Conservation (phyloP, 2,888 invertebrate species). For the Zaprionus obscuricornis region DNA sequence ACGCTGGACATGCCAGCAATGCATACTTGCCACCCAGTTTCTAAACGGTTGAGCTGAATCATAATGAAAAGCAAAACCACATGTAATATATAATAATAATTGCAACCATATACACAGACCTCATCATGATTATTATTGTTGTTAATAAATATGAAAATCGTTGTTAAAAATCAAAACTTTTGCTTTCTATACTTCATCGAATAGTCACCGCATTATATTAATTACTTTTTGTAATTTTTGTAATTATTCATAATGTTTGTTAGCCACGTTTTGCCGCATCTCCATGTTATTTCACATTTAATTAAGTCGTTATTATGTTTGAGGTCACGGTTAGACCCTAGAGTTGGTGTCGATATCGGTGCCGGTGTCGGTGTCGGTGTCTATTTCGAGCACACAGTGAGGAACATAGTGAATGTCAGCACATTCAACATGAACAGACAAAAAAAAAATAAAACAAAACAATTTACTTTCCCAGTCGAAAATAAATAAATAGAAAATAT, state of each 20-base stretch:
- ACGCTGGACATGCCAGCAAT: slow-evolving; percentile 60
- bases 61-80: not conserved
- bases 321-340: slow-evolving; percentile 40
- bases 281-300: slow-evolving; percentile 19
- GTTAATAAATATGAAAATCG: slow-evolving; percentile 50
- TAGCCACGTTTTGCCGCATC: too few species aligned
- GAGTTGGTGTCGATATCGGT: too few species aligned
- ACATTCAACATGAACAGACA: too few species aligned
- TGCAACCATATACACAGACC: too few species aligned
- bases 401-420: not conserved
- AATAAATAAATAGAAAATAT: too few species aligned
- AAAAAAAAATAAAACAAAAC: too few species aligned
- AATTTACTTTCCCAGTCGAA: too few species aligned
- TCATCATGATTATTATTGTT: slow-evolving; percentile 22
- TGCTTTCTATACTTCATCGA: slow-evolving; percentile 5
- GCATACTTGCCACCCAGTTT: slow-evolving; percentile 82
- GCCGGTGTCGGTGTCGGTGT: too few species aligned
- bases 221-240: slow-evolving; percentile 25
- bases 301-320: slow-evolving; percentile 38
- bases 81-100: too few species aligned
- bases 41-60: slow-evolving; percentile 56
- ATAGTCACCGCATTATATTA: slow-evolving; percentile 15
- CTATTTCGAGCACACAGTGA: too few species aligned
- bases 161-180: slow-evolving; percentile 36
- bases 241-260: too few species aligned